Evolutionary conservation across 23 tunicate species (phyloP), one percentile per base, ranked within the genome.

Genomic region (Diplosoma virens): DNA sequence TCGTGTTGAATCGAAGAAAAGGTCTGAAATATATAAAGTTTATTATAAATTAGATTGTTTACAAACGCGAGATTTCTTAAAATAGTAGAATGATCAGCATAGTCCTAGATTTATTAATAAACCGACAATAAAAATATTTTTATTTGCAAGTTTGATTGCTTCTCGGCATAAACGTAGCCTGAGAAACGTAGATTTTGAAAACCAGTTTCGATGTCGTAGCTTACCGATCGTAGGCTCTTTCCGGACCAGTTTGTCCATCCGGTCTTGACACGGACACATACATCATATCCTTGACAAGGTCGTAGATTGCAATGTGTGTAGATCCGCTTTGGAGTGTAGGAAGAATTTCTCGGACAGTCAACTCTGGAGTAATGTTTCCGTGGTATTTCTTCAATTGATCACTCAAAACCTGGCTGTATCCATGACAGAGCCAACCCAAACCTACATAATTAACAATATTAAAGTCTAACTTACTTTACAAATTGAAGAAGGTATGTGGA

Each of bases 391-490:
- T 53, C 18, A 93, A 36, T 47, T 88, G 84, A 6, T 85, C 67
- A 0, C 94, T 79, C 18, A 93, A 18, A 0, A 76, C 79, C 33
- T 77, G 77, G 32, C 59, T 87, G 82, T 82, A 93, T 18, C 89
- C 85, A n/a, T 94, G 94, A 65, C 98, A 93, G 5, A 86, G 70
- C 98, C 98, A 93, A 55, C 89, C 98, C 94, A 93, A 81, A 0
- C 98, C 98, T 89, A 30, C 7, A 37, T 3, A 67, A 56, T 11
- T 5, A n/a, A n/a, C n/a, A n/a, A n/a, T n/a, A n/a, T n/a, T n/a
- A n/a, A 45, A 9, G 16, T 16, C 16, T 45, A 45, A 45, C 11
- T 45, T 9, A 16, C 14, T 16, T 16, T 45, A 16, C 52, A 9
- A 9, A 11, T 45, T 16, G 16, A 16, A 45, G 16, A 45, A 45